These are phyloP conservation scores for Rhinella marina DNA, from an alignment of 2,797 vertebrate genomes.

Conservation along the genomic window DNA sequence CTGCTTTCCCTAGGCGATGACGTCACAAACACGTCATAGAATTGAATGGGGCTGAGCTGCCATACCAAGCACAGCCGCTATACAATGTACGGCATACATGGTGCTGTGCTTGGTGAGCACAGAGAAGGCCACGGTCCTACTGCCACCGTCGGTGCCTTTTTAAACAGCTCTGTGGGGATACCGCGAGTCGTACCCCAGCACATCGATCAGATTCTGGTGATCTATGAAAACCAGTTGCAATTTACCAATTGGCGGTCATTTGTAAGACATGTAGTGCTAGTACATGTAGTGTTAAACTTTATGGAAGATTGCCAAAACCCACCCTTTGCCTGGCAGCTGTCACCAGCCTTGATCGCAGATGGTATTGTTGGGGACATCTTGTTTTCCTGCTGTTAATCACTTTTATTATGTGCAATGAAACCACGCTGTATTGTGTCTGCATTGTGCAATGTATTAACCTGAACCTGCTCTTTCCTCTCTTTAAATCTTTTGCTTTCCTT, in stretches of 20 bases:
- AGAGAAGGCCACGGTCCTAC: too few species aligned
- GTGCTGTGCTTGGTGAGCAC: too few species aligned
- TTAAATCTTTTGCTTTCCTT: constrained; percentile 87
- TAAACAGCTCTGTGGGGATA: too few species aligned
- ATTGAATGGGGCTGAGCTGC: too few species aligned
- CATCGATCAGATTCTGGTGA: too few species aligned
- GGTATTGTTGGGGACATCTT: background rate
- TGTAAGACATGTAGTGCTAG: too few species aligned
- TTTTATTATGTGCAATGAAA: background rate
- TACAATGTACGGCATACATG: too few species aligned
- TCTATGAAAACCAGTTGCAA: background rate
- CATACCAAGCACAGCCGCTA: too few species aligned
- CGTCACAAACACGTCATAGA: too few species aligned
- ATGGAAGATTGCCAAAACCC: background rate
- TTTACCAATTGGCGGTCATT: background rate
- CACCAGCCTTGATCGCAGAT: background rate
- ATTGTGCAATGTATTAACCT: constrained; percentile 58
- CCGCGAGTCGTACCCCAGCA: too few species aligned
- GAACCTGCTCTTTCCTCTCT: constrained; percentile 68
- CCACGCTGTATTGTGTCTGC: background rate
- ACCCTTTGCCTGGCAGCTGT: background rate
- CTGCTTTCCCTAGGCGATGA: too few species aligned
- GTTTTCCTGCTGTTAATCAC: background rate
- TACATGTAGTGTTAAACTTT: background rate
- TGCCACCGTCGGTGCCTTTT: too few species aligned